Base-by-base conservation (phyloP, 1,140 invertebrate species). In the Heliothis virescens region DNA sequence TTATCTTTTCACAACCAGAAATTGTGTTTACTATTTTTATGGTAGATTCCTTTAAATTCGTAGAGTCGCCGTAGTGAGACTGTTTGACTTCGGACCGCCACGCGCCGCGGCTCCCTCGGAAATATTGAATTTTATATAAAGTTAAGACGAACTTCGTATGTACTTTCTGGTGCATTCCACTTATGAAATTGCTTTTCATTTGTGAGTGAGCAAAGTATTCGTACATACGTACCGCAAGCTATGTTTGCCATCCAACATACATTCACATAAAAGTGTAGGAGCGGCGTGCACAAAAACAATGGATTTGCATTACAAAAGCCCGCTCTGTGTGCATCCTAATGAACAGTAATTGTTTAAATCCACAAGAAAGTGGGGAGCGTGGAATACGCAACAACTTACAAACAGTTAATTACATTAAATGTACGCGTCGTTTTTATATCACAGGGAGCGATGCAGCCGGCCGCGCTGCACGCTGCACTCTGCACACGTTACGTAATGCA, bases 311-410 rank as follows among this genome's bases (percentile, higher is more conserved):
- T 80, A 87, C 87, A 89, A 88, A 87, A 84, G 82, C 69, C 47
- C 48, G 82, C 83, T 78, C 83, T 79, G 81, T 60, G 78, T 83
- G 84, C 86, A 85, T 87, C 85, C 87, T 90, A 90, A 91, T 86
- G 86, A 89, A 90, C 87, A 79, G 82, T 89, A 90, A 91, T 90
- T 89, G 86, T 89, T 89, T 87, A 87, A 91, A 90, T 86, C 87
- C 88, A 88, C 89, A 91, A 87, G 87, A 87, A 87, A 85, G 83
- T 77, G 81, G 85, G 80, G 59, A 86, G 71, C 65, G 53, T 77
- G 18, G 78, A 80, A 80, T 80, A 80, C 74, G 60, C 78, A 83
- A 83, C 73, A 85, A 82, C 83, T 82, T 80, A 85, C 83, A 83
- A 85, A 88, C 83, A 84, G 84, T 83, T 85, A 86, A 86, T 86